Base-by-base conservation (phyloP, 2,888 invertebrate genomes). In the Bellardia bayeri region DNA sequence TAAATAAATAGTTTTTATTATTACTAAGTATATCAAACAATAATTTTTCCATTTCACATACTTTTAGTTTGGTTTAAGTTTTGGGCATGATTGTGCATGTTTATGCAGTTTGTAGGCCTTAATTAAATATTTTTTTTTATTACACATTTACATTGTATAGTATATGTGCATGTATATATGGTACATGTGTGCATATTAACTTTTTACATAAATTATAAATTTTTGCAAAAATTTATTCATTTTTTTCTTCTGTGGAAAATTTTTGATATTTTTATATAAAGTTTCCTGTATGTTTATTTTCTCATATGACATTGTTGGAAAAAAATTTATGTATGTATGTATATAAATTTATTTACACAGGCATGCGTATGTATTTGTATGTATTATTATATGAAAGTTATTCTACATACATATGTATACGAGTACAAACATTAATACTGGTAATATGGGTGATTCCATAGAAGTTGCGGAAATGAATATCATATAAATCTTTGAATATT, bases 141-240 rank as follows among this genome's bases (percentile, higher is more conserved):
- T 71, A 14, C 64, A 66, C 33, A 83, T 68, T 54, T 68, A 16
- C 11, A 3, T 64, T 33, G 30, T 68, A 45, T 51, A 13, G 14
- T 78, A 23, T 11, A 49, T 75, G 68, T 58, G 4, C 8, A 8
- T 40, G 8, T 51, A 8, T 13, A 49, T 23, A 16, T 5, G 37
- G 40, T 54, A 13, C 66, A 40, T 79, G 49, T 37, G 9, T 82
- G 86, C 23, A 71, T 49, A 58, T 68, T 71, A 86, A 86, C 86
- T 86, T 86, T 86, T 75, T 75, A 83, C 86, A 83, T 86, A 86
- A 86, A 86, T 86, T 80, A 86, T 80, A 86, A 79, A 79, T 86
- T 86, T 82, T 78, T 72, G 66, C 37, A 79, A 82, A 45, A 82
- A 76, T 76, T 79, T 79, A 45, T 69, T 66, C 14, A 56, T 16